phyloP scores from a whole-genome alignment of 2,888 invertebrate species.

The Allygus modestus region DNA sequence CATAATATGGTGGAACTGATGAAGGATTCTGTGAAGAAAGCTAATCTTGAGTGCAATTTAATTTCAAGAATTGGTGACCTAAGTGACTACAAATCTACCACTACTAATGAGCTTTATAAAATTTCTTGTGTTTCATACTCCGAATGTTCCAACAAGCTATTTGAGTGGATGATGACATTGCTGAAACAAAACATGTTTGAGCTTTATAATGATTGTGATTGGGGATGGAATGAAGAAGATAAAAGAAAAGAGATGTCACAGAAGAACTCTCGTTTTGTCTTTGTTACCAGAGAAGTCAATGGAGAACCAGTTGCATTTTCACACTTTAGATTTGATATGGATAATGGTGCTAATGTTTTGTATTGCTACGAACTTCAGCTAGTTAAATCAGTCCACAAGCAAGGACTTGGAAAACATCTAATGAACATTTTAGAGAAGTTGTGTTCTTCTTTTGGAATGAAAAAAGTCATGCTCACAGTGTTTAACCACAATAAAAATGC shows the following conservation, averaged over 20 bases:
- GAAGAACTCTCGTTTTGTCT: slow-evolving; percentile 84
- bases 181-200: slow-evolving; percentile 88
- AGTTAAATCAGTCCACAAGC: slow-evolving; percentile 82
- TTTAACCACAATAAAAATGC: slow-evolving; percentile 87
- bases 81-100: background rate
- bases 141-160: slow-evolving; percentile 72
- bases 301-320: slow-evolving; percentile 83
- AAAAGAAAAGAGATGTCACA: slow-evolving; percentile 86
- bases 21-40: slow-evolving; percentile 9
- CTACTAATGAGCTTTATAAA: slow-evolving; percentile 12
- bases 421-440: slow-evolving; percentile 87
- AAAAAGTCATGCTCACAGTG: slow-evolving; percentile 89
- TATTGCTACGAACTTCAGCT: slow-evolving; percentile 95
- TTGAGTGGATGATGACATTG: slow-evolving; percentile 85
- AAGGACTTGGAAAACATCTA: slow-evolving; percentile 90
- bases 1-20: background rate
- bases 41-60: slow-evolving; percentile 20
- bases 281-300: slow-evolving; percentile 77
- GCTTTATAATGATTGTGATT: slow-evolving; percentile 86
- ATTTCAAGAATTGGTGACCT: background rate
- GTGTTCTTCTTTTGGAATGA: slow-evolving; percentile 85
- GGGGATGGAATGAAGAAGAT: slow-evolving; percentile 88
- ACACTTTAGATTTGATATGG: slow-evolving; percentile 91
- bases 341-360: slow-evolving; percentile 85
- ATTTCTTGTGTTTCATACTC: background rate